A percentile compares a stretch with the other conserved stretches of the same genome.
These are phyloP conservation scores for Tachysurus fulvidraco DNA, from an alignment of 2,113 vertebrate genomes.

Conservation along the genomic window DNA sequence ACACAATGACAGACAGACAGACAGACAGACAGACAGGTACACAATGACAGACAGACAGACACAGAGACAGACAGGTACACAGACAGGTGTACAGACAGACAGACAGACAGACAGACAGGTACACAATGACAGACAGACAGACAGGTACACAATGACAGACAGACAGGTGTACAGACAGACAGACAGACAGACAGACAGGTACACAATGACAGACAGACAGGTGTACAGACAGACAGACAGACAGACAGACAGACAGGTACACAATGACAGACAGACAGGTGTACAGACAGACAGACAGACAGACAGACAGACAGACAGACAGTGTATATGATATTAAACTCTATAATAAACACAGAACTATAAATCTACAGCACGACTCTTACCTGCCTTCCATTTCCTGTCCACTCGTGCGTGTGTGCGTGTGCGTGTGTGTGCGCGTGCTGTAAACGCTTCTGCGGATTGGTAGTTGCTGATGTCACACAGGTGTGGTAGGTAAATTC, in stretches of 20 bases:
- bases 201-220: too few relatives aligned
- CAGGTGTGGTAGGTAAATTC: conserved; percentile 19
- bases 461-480: conserved; percentile 1
- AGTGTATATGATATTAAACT: background rate
- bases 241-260: background rate
- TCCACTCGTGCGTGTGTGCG: background rate
- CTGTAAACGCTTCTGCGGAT: conserved; percentile 2
- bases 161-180: background rate
- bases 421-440: background rate
- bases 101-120: background rate
- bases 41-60: background rate
- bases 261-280: too few relatives aligned
- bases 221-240: background rate
- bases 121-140: background rate
- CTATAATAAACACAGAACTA: background rate
- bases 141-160: too few relatives aligned
- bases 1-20: too few relatives aligned
- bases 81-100: too few relatives aligned
- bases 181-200: background rate
- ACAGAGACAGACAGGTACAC: background rate
- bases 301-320: background rate
- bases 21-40: too few relatives aligned
- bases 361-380: background rate
- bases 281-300: background rate
- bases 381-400: background rate